These are phyloP conservation scores for Romanogobio albipinnatus DNA, from an alignment of 2,113 vertebrate species.

Conservation along the genomic window DNA sequence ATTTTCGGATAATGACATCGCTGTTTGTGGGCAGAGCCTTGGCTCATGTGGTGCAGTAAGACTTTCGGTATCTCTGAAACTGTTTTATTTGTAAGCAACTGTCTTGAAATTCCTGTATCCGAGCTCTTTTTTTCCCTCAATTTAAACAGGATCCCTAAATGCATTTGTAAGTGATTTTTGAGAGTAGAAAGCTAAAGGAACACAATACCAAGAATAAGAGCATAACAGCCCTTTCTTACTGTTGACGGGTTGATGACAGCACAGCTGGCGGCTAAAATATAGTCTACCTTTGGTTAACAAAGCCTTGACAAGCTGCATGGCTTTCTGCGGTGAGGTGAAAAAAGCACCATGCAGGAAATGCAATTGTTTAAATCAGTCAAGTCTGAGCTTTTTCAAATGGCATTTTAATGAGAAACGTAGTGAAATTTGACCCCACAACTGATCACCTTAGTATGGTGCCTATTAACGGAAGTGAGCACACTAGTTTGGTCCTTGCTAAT, in stretches of 20 bases:
- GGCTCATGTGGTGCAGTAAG: neutral
- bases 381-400: constrained; percentile 58
- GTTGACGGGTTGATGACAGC: neutral
- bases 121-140: neutral
- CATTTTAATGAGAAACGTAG: constrained; percentile 66
- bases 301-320: constrained; percentile 51
- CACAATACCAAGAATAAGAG: neutral
- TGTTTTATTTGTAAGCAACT: neutral
- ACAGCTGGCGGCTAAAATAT: constrained; percentile 29
- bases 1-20: neutral
- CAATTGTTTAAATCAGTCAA: constrained; percentile 64
- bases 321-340: constrained; percentile 58
- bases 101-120: neutral
- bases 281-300: constrained; percentile 30
- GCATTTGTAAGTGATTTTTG: neutral
- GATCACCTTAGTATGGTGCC: constrained; percentile 56
- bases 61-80: neutral
- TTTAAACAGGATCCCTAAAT: neutral
- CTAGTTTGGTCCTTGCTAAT: constrained; percentile 64
- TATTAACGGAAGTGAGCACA: constrained; percentile 64
- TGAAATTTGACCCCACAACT: constrained; percentile 62
- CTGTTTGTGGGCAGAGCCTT: neutral
- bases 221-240: constrained; percentile 9
- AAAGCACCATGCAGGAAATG: constrained; percentile 66
- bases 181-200: neutral